These are phyloP conservation scores for Gymnodraco acuticeps DNA, from an alignment of 2,797 vertebrate species.

Conservation along the genomic window DNA sequence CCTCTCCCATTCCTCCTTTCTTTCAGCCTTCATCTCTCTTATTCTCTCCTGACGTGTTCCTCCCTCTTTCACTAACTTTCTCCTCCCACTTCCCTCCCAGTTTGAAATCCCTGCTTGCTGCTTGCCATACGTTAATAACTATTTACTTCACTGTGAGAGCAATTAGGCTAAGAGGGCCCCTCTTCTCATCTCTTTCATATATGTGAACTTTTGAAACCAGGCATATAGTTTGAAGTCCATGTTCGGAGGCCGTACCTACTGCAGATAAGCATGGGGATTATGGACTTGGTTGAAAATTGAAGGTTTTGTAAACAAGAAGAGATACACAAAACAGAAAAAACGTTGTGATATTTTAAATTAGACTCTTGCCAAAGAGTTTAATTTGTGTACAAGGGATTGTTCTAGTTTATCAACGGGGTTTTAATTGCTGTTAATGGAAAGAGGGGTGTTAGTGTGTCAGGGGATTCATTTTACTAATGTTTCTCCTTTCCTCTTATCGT, in stretches of 20 bases:
- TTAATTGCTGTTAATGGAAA: constrained; percentile 23
- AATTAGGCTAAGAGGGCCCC: constrained; percentile 74
- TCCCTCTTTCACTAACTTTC: constrained; percentile 44
- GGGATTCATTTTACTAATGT: constrained; percentile 11
- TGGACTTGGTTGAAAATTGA: constrained; percentile 7
- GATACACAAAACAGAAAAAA: neutral
- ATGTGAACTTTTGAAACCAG: constrained; percentile 60
- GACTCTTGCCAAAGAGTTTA: neutral
- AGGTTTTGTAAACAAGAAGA: constrained; percentile 6
- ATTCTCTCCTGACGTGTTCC: constrained; percentile 56
- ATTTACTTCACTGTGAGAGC: constrained; percentile 82
- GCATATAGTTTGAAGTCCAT: constrained; percentile 34
- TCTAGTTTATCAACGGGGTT: constrained; percentile 3
- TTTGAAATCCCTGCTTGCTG: constrained; percentile 72
- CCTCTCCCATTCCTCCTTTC: constrained; percentile 19
- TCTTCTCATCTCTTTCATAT: constrained; percentile 46
- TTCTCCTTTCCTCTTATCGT: constrained; percentile 11
- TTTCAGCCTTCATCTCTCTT: constrained; percentile 38
- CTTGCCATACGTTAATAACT: constrained; percentile 80
- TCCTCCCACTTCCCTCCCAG: constrained; percentile 56
- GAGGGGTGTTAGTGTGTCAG: neutral
- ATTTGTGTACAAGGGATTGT: neutral
- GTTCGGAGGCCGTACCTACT: constrained; percentile 34
- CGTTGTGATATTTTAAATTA: constrained; percentile 24
- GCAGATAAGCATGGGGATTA: constrained; percentile 1